phyloP scores from a whole-genome alignment of 2,888 invertebrate genomes.

The Hirtodrosophila trivittata region DNA sequence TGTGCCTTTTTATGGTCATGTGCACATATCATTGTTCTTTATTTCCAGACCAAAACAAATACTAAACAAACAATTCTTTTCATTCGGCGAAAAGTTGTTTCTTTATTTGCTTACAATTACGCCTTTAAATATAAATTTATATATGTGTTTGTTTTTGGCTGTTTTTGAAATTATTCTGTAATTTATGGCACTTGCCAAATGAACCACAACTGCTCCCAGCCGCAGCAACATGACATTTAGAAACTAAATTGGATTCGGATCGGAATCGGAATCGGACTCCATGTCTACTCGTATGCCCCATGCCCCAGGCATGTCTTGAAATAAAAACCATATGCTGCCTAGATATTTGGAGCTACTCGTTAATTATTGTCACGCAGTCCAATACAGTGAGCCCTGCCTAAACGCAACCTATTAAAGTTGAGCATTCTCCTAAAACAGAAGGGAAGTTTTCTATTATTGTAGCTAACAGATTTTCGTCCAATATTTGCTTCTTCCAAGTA shows the following conservation, averaged over 20 bases:
- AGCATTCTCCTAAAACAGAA: too few species aligned
- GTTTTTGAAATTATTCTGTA: slow-evolving; percentile 52
- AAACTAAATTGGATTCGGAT: too few species aligned
- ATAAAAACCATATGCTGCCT: slow-evolving; percentile 64
- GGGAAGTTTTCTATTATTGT: too few species aligned
- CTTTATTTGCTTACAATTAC: slow-evolving; percentile 40
- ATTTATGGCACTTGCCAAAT: slow-evolving; percentile 66
- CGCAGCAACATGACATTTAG: slow-evolving; percentile 41
- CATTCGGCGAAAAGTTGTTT: slow-evolving; percentile 35
- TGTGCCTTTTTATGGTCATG: slow-evolving; percentile 31
- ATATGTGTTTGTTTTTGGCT: slow-evolving; percentile 8
- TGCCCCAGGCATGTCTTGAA: too few species aligned
- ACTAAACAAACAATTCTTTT: slow-evolving; percentile 62
- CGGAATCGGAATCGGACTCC: slow-evolving; percentile 27
- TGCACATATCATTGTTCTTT: slow-evolving; percentile 9
- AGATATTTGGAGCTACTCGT: slow-evolving; percentile 32
- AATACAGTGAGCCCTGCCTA: too few species aligned
- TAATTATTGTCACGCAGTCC: slow-evolving; percentile 9
- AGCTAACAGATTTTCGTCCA: too few species aligned
- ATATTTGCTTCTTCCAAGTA: too few species aligned
- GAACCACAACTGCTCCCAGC: slow-evolving; percentile 47
- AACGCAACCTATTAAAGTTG: too few species aligned
- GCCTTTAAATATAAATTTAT: slow-evolving; percentile 27
- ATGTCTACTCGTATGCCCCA: slow-evolving; percentile 17
- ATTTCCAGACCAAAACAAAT: slow-evolving; percentile 12